Conservation (phyloP, 2,113 vertebrate genomes). For the Nanorana parkeri region DNA sequence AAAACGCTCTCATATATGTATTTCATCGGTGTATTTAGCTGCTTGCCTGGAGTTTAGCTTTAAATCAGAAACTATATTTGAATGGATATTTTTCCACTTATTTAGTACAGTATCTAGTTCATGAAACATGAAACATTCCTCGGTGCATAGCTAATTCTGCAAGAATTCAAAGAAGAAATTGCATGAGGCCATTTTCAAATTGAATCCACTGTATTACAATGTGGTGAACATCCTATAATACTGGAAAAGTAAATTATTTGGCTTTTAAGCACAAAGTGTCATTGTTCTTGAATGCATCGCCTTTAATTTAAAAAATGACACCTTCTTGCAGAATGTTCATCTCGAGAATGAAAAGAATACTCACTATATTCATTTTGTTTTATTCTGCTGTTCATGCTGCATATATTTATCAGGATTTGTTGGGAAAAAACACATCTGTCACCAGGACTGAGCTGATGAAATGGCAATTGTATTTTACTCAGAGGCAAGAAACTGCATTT, state of each 20-base stretch:
- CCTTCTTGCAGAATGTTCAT: conserved; percentile 34
- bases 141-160: conserved; percentile 44
- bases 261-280: conserved; percentile 48
- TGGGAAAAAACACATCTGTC: conserved; percentile 16
- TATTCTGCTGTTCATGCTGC: conserved; percentile 12
- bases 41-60: no score
- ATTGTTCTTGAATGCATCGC: conserved; percentile 32
- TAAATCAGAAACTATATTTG: conserved; percentile 16
- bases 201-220: conserved; percentile 32
- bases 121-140: conserved; percentile 37
- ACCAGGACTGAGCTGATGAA: neutral
- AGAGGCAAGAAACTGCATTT: conserved; percentile 2
- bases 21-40: no score
- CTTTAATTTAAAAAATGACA: conserved; percentile 47
- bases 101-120: conserved; percentile 11
- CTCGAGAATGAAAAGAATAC: conserved; percentile 18
- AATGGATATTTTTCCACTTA: conserved; percentile 37
- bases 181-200: conserved; percentile 34
- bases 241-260: conserved; percentile 40
- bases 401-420: conserved; percentile 28
- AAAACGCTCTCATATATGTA: no score
- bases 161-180: conserved; percentile 33
- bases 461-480: neutral
- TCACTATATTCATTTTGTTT: conserved; percentile 27
- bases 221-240: conserved; percentile 13